Evolutionary conservation across 2,113 vertebrate genomes (phyloP).

Genomic region (Bufo bufo): DNA sequence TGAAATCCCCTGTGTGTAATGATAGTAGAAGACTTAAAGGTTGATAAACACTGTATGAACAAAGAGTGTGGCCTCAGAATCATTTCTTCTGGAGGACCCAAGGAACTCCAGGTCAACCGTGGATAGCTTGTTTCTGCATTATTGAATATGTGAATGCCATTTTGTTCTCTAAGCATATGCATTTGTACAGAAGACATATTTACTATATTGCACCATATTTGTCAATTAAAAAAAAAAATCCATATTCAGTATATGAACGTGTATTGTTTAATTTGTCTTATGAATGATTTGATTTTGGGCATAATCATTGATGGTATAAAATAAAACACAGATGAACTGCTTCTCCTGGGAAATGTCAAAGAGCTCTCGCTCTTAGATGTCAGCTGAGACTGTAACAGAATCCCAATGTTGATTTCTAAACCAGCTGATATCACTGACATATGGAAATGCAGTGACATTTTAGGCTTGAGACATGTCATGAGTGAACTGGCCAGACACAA

Average conservation of each 20-base stretch:
- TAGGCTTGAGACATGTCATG: not conserved
- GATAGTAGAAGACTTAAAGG: no score
- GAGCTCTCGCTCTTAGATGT: not conserved
- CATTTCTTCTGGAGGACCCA: not conserved
- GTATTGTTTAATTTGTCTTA: not conserved
- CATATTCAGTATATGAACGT: no score
- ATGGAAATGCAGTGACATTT: constrained; percentile 37
- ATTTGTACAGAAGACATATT: no score
- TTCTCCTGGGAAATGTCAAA: not conserved
- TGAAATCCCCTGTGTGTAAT: no score
- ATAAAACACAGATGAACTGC: not conserved
- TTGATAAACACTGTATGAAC: no score
- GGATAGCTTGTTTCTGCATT: not conserved
- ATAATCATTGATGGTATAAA: not conserved
- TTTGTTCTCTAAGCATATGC: no score
- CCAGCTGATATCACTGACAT: constrained; percentile 24
- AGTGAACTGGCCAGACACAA: constrained; percentile 39
- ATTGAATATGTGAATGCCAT: no score
- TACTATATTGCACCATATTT: no score
- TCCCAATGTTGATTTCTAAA: constrained; percentile 1
- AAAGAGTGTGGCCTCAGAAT: not conserved
- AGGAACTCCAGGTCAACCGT: not conserved
- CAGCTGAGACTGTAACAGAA: constrained; percentile 7
- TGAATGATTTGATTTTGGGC: not conserved
- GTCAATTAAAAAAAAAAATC: no score